Base-by-base conservation (phyloP, 2,113 vertebrate genomes). In the Aix galericulata region DNA sequence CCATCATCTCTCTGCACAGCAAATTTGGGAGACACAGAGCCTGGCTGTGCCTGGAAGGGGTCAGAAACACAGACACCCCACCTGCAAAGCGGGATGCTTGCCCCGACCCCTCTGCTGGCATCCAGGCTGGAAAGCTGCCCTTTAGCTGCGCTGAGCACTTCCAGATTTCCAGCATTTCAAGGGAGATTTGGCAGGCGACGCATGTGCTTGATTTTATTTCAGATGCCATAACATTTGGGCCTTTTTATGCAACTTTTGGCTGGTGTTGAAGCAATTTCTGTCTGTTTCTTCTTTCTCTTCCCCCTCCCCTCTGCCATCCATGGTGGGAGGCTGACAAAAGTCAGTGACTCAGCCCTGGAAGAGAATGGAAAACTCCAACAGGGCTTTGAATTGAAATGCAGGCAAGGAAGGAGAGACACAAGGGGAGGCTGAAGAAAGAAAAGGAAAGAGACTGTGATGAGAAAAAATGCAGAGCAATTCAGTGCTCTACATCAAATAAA, bases 131-230 rank as follows among this genome's bases (percentile, higher is more conserved):
- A 91, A 95, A 86, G 75, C 66, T 95, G 86, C 53, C 79, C 50
- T 76, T 88, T 3, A 84, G 69, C 80, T 84, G 71, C 0, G 0
- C 86, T 97, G 96, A 97, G 44, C 62, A 7, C 77, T 97, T 97
- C 93, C 96, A 97, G 96, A 96, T 95, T 96, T 94, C 58, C 91
- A 95, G 90, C 62, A 91, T 94, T 95, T 96, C 93, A 93, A 96
- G 80, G 74, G 66, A 95, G 76, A 96, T 96, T 92, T 97, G 95
- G 94, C 96, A 96, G 73, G 40, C 13, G 50, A 78, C 5, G 2
- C 78, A 82, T 75, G 21, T 76, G 44, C 86, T 92, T 85, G 58
- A 95, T 95, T 97, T 95, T 84, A 36, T 94, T 97, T 95, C 92
- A 66, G 93, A 96, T 94, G 93, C 96, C 96, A 93, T 94, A 96